phyloP scores from a whole-genome alignment of 2,888 invertebrate genomes.

The Hymenopus coronatus region DNA sequence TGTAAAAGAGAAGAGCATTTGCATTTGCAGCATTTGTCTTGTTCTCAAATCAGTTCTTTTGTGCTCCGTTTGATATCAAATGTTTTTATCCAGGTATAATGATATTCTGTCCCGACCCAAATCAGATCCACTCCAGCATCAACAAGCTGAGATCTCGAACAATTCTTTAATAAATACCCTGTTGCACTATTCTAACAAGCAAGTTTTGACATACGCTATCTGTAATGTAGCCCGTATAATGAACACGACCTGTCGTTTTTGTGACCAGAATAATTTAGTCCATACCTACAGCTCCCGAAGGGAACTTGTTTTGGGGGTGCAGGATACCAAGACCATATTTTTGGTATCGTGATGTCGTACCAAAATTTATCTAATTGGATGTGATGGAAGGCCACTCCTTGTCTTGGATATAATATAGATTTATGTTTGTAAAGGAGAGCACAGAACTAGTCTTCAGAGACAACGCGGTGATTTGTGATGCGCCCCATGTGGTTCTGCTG shows the following conservation, averaged over 20 bases:
- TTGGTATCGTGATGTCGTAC: constrained; percentile 22
- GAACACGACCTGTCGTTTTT: constrained; percentile 14
- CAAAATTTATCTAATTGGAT: constrained; percentile 31
- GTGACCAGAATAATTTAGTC: constrained; percentile 30
- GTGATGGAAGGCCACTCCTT: constrained; percentile 19
- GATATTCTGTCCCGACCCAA: too few relatives aligned
- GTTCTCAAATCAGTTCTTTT: too few relatives aligned
- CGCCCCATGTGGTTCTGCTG: neutral
- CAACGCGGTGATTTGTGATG: neutral
- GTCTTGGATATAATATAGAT: constrained; percentile 26
- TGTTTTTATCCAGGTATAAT: too few relatives aligned
- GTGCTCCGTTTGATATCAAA: too few relatives aligned
- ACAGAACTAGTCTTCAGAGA: neutral
- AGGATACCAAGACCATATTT: constrained; percentile 27
- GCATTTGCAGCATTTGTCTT: too few relatives aligned
- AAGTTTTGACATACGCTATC: constrained; percentile 25
- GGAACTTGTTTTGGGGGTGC: constrained; percentile 26
- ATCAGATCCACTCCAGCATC: too few relatives aligned
- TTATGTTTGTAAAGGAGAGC: constrained; percentile 22
- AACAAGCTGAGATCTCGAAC: neutral
- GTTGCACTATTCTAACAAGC: neutral
- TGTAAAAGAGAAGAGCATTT: too few relatives aligned
- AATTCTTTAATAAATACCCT: neutral
- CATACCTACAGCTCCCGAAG: constrained; percentile 18
- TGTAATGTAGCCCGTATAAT: constrained; percentile 26